These are phyloP conservation scores for Phanerotoma sp. DNA, from an alignment of 2,888 invertebrate species.

Conservation along the genomic window DNA sequence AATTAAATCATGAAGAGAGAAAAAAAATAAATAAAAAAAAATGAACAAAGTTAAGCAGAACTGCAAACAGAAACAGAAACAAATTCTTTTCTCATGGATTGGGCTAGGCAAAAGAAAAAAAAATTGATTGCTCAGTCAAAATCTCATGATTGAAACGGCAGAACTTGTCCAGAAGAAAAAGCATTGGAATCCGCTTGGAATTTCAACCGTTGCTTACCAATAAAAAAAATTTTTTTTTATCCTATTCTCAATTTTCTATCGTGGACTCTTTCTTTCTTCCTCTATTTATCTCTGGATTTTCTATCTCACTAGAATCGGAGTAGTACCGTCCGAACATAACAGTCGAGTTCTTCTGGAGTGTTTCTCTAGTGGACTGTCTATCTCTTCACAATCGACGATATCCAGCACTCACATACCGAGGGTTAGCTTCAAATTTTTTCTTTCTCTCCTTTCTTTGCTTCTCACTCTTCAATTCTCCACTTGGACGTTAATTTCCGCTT, in stretches of 20 bases:
- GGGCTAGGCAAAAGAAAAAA: constrained; percentile 5
- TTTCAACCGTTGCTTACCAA: constrained; percentile 13
- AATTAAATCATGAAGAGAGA: too few species aligned
- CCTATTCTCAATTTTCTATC: background rate
- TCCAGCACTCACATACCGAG: constrained; percentile 3
- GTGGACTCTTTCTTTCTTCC: constrained; percentile 1
- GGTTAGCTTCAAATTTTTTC: constrained; percentile 6
- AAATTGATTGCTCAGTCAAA: constrained; percentile 26
- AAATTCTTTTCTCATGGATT: constrained; percentile 17
- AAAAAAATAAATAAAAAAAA: background rate
- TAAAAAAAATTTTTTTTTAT: background rate
- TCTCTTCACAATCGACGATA: constrained; percentile 24
- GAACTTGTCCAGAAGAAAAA: constrained; percentile 3
- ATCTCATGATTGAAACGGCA: constrained; percentile 19
- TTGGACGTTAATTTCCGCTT: constrained; percentile 26
- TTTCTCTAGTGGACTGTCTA: constrained; percentile 22
- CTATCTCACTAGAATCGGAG: constrained; percentile 1
- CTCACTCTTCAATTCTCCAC: constrained; percentile 5
- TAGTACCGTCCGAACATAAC: constrained; percentile 17
- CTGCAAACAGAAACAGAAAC: constrained; percentile 10
- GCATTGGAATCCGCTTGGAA: constrained; percentile 16
- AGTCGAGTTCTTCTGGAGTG: constrained; percentile 24
- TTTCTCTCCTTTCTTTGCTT: background rate
- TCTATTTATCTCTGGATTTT: constrained; percentile 5
- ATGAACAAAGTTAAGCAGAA: background rate